phyloP scores from a whole-genome alignment of 1,140 invertebrate species.

The Lutraria rhynchaena region DNA sequence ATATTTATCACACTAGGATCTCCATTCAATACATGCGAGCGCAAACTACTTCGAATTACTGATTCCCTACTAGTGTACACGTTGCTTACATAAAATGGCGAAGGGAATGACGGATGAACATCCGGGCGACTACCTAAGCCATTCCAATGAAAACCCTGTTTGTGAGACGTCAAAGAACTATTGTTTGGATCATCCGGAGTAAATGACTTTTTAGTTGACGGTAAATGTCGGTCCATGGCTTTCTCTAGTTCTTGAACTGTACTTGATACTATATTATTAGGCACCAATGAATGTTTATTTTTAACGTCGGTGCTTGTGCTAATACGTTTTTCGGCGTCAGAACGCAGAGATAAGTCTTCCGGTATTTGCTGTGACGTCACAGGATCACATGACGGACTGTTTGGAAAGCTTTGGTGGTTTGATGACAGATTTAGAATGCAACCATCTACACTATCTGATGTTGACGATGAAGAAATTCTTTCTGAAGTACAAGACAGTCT shows the following conservation, averaged over 20 bases:
- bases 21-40: conserved; percentile 78
- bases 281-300: not conserved
- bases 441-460: conserved; percentile 21
- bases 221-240: conserved; percentile 97
- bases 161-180: conserved; percentile 17
- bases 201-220: conserved; percentile 83
- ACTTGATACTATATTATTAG: conserved; percentile 71
- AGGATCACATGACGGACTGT: conserved; percentile 25
- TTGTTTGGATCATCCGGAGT: conserved; percentile 11
- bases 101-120: conserved; percentile 86
- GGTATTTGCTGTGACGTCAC: conserved; percentile 37
- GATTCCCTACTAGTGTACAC: conserved; percentile 96
- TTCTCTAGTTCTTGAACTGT: conserved; percentile 96
- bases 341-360: conserved; percentile 38
- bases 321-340: conserved; percentile 11
- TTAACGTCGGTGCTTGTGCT: conserved; percentile 4
- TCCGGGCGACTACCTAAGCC: conserved; percentile 85
- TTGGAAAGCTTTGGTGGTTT: conserved; percentile 33
- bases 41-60: conserved; percentile 93
- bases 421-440: conserved; percentile 24
- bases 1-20: conserved; percentile 86
- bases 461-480: conserved; percentile 34
- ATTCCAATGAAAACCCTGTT: conserved; percentile 97
- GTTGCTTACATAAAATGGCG: conserved; percentile 93
- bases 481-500: conserved; percentile 17